A percentile compares a stretch with the other conserved stretches of the same genome.
Conservation (phyloP, 2,888 invertebrate genomes). For the Cataglyphis albicans region DNA sequence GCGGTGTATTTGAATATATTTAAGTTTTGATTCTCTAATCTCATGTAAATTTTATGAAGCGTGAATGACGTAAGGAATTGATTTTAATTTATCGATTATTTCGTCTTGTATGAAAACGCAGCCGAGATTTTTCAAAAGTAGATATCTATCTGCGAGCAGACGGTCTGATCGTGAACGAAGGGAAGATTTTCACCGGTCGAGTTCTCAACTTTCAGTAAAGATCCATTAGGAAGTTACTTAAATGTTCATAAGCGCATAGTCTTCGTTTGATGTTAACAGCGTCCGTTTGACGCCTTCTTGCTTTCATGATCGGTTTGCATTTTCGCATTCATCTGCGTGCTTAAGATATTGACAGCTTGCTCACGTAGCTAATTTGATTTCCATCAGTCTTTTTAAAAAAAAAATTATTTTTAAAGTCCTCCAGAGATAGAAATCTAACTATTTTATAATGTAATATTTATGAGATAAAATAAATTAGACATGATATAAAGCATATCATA, state of each 20-base stretch:
- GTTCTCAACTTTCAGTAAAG: constrained; percentile 70
- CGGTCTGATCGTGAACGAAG: constrained; percentile 34
- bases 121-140: constrained; percentile 29
- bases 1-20: not conserved
- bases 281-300: constrained; percentile 53
- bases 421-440: not conserved
- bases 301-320: constrained; percentile 37
- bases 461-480: not conserved
- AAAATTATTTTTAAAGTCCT: not conserved
- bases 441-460: not conserved
- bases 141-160: constrained; percentile 10
- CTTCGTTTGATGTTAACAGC: constrained; percentile 41
- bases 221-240: constrained; percentile 68
- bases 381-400: not conserved
- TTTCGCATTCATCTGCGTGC: constrained; percentile 42
- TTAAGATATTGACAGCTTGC: not conserved
- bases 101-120: constrained; percentile 32
- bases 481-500: not conserved
- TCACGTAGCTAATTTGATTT: constrained; percentile 23
- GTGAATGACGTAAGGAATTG: not conserved
- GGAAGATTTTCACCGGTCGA: constrained; percentile 51
- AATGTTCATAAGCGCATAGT: constrained; percentile 67
- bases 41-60: not conserved
- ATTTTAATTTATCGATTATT: constrained; percentile 43
- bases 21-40: not conserved